Conservation (phyloP, 2,797 vertebrate genomes). For the Rhinella marina region DNA sequence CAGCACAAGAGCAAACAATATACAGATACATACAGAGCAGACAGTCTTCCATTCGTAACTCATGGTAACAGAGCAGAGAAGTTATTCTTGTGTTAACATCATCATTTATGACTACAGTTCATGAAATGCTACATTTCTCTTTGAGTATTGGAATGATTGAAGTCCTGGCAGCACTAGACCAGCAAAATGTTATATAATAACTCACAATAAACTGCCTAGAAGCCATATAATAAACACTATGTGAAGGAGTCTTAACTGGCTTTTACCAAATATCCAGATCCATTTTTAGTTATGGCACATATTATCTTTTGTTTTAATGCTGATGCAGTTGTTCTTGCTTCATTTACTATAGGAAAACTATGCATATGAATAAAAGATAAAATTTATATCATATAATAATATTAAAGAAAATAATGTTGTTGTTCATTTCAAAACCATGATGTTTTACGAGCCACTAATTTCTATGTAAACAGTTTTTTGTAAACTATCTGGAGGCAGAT, state of each 20-base stretch:
- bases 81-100: not conserved
- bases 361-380: not conserved
- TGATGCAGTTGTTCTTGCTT: not conserved
- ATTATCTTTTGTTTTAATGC: not conserved
- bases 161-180: not conserved
- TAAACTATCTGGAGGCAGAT: constrained; percentile 17
- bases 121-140: not conserved
- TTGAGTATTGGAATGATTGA: not conserved
- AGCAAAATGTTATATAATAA: not conserved
- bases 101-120: not conserved
- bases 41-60: no score
- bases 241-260: not conserved
- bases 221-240: not conserved
- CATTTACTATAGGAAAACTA: not conserved
- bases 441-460: not conserved
- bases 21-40: no score
- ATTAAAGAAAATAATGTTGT: not conserved
- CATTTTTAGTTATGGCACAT: not conserved
- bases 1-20: no score
- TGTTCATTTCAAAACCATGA: not conserved
- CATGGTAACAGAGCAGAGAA: no score
- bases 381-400: not conserved
- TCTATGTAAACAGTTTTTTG: not conserved
- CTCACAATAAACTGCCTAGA: not conserved
- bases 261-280: not conserved